Percentiles rank a stretch among this genome's conserved stretches.
These are phyloP conservation scores for Gallinago solitaria DNA, from an alignment of 2,797 vertebrate species.

Conservation along the genomic window DNA sequence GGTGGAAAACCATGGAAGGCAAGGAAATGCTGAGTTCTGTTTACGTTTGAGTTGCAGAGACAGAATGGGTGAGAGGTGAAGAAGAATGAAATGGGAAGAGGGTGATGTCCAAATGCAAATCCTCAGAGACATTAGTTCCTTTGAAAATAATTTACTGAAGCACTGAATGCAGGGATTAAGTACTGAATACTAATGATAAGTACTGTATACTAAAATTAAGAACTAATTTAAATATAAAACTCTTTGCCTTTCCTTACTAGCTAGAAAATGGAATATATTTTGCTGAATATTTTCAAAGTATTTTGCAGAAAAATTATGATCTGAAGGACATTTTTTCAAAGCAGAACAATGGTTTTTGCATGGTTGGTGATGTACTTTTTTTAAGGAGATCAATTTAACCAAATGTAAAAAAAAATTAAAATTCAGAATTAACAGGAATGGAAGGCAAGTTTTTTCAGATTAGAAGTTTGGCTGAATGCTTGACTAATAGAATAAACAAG, in stretches of 20 bases:
- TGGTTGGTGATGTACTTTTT: not conserved
- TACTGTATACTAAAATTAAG: not conserved
- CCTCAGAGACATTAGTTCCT: not conserved
- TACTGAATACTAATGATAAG: not conserved
- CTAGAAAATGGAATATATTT: not conserved
- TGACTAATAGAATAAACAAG: not conserved
- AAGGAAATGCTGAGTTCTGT: not conserved
- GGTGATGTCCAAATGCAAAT: not conserved
- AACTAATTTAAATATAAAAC: not conserved
- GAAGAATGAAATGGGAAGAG: not conserved
- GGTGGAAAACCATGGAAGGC: not conserved
- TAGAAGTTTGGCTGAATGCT: not conserved
- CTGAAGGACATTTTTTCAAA: not conserved
- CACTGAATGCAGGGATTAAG: not conserved
- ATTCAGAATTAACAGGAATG: not conserved
- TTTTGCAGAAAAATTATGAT: not conserved
- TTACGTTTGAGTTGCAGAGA: not conserved
- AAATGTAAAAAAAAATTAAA: not conserved
- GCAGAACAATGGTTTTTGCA: accelerated
- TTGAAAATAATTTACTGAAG: not conserved
- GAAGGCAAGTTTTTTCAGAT: not conserved
- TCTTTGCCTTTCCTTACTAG: not conserved
- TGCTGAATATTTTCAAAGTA: not conserved
- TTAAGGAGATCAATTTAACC: not conserved
- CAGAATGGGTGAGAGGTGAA: not conserved